Base-by-base conservation (phyloP, 2,888 invertebrate species). In the Microctonus brassicae region DNA sequence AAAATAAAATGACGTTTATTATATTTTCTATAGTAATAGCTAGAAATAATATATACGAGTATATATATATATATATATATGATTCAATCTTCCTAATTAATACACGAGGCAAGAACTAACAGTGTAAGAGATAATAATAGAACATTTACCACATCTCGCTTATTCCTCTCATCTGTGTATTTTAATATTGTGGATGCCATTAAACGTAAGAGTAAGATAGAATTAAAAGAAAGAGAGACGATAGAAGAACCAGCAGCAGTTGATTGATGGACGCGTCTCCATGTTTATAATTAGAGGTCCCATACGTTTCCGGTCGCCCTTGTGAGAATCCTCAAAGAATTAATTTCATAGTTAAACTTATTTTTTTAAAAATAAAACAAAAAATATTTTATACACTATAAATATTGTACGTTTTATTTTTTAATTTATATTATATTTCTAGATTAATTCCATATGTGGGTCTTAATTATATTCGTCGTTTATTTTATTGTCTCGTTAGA, bases 191-290 rank as follows among this genome's bases (percentile, higher is more conserved):
- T 17, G 17, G 17, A 47, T 47, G 17, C 47, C 47, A 47, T 47
- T 47, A 47, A 47, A 47, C 17, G 17, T 47, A 47, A 17, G 47
- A 47, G 47, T 17, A 47, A 47, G 47, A 47, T 4, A n/a, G n/a
- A 47, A 47, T 62, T 39, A 53, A 57, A 55, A 53, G 61, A 66
- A 42, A 60, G 52, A 70, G 22, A 39, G 36, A 55, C 20, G 20
- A 47, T 26, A 57, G 52, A 63, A 39, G 63, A 69, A 33, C 36
- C 17, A 64, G 26, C 26, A 66, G 62, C 68, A 68, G 75, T 84
- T 86, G 86, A 86, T 86, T 84, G 86, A 87, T 84, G 86, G 85
- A 83, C 83, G 80, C 84, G 84, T 84, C 83, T 81, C 83, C 81
- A 82, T 81, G 85, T 83, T 86, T 85, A 85, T 86, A 87, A 87